Conservation (phyloP, 1,140 invertebrate species). For the Hyposmocoma kahamanoa region DNA sequence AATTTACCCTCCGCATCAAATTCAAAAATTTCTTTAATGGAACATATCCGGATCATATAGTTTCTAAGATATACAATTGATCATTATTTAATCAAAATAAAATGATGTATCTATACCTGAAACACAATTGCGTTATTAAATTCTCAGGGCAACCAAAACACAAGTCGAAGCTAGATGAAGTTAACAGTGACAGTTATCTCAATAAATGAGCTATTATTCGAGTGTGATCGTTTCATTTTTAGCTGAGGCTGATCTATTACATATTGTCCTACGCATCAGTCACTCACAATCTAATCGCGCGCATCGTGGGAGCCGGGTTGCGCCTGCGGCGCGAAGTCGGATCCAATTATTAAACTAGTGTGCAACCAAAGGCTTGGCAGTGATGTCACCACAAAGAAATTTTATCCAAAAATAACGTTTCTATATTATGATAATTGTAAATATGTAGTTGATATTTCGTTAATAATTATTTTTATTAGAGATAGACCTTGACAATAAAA, state of each 20-base stretch:
- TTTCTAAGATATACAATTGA: too few relatives aligned
- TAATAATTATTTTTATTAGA: not conserved
- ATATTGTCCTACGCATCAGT: slow-evolving; percentile 68
- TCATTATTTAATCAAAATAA: too few relatives aligned
- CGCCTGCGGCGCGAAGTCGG: not conserved
- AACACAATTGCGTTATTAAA: slow-evolving; percentile 21
- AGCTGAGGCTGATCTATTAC: slow-evolving; percentile 59
- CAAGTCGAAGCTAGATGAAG: slow-evolving; percentile 22
- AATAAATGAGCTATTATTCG: slow-evolving; percentile 61
- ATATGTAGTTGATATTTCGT: not conserved
- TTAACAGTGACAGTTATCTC: slow-evolving; percentile 53
- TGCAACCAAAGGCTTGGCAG: not conserved
- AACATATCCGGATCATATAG: too few relatives aligned
- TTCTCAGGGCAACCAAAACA: slow-evolving; percentile 23
- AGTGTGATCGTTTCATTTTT: slow-evolving; percentile 39
- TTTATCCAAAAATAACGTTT: not conserved
- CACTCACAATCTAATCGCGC: slow-evolving; percentile 61
- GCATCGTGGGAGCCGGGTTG: slow-evolving; percentile 59
- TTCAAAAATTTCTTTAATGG: too few relatives aligned
- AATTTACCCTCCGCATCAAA: too few relatives aligned
- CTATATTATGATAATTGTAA: not conserved
- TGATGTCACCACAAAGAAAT: not conserved
- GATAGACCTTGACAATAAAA: not conserved
- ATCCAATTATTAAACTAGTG: not conserved
- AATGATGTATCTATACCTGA: too few relatives aligned